Evolutionary conservation across 2,113 vertebrate species (phyloP).

Genomic region (Canis aureus): DNA sequence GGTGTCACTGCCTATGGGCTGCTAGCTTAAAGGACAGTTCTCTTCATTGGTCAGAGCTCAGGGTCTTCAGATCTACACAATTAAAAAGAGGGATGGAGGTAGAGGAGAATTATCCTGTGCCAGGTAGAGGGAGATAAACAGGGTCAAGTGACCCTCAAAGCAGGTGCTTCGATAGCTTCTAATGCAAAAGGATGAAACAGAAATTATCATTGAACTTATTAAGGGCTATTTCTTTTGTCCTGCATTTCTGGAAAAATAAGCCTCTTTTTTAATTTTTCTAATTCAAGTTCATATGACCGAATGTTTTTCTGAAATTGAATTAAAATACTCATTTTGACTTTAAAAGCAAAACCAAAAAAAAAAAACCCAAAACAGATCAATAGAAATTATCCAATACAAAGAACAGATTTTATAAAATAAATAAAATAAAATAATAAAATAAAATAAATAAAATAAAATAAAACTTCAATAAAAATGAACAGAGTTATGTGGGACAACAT

Average conservation of each 20-base stretch:
- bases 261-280: slow-evolving; percentile 70
- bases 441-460: too few species aligned
- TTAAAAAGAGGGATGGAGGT: not conserved
- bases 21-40: slow-evolving; percentile 71
- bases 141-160: not conserved
- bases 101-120: not conserved
- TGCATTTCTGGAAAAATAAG: slow-evolving; percentile 49
- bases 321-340: slow-evolving; percentile 68
- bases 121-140: not conserved
- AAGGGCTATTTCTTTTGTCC: slow-evolving; percentile 6
- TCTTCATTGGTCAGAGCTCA: slow-evolving; percentile 72
- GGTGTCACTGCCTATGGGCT: slow-evolving; percentile 73
- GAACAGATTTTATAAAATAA: not conserved
- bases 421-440: too few species aligned
- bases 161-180: not conserved
- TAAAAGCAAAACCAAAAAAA: not conserved
- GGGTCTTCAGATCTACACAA: slow-evolving; percentile 56
- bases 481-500: not conserved
- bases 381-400: not conserved
- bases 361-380: not conserved
- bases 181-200: slow-evolving; percentile 43
- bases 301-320: slow-evolving; percentile 66
- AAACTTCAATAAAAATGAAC: not conserved
- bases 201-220: not conserved
- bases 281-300: slow-evolving; percentile 38